Base-by-base conservation (phyloP, 2,113 vertebrate species). In the Epinephelus cyanopodus region DNA sequence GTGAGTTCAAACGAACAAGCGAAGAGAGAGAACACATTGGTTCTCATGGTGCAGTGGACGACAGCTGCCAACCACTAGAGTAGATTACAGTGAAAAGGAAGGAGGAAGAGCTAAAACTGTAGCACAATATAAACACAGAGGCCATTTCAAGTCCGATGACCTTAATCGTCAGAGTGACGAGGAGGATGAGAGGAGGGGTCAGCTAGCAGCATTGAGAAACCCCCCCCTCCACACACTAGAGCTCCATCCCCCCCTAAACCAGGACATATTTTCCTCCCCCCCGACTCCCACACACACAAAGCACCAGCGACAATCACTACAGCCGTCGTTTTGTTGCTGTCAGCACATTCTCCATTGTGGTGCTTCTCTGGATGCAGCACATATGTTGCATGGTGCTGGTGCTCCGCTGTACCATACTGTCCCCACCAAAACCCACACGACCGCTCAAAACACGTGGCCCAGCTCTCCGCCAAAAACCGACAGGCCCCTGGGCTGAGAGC, bases 301-400 rank as follows among this genome's bases (percentile, higher is more conserved):
- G 85, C 90, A 85, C 75, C 78, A 63, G 50, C 74, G 5, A 82
- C 85, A 27, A 84, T 86, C 83, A 78, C 74, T 85, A 79, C 80
- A 33, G 71, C 63, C 53, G n/a, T 25, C 14, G 73, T 90, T 92
- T 90, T 64, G 81, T 72, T 53, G 11, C 53, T 0, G 85, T 92
- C 93, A 94, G 93, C 92, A 93, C 89, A 92, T 93, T 94, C 86
- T 87, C 82, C 73, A 77, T 68, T 76, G 84, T 91, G 60, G 68
- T 45, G 53, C 73, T 84, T 85, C 79, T 86, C 84, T 91, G 85
- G 85, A 91, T 87, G 74, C 85, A 74, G 82, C 87, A 87, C 82
- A 88, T 87, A 82, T 74, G 87, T 91, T 85, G 57, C 29, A 63
- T 12, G 65, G 68, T 27, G 23, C 12, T 25, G 65, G 68, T 27